Conservation (phyloP, 1,140 invertebrate genomes). For the Drosophila murphyi region DNA sequence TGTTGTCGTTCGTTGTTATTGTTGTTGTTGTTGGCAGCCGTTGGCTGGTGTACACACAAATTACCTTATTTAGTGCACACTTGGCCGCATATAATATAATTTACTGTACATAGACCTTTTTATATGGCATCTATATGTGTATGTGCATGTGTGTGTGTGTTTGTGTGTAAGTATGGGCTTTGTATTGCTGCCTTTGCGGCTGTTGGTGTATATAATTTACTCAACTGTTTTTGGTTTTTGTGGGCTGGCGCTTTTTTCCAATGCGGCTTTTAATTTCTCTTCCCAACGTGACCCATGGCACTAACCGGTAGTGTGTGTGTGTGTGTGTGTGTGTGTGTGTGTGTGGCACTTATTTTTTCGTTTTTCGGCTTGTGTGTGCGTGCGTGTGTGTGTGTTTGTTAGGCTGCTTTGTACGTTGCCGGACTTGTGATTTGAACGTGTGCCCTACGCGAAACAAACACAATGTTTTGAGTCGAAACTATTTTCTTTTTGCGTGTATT, state of each 20-base stretch:
- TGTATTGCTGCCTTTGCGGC: constrained; percentile 9
- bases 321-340: constrained; percentile 15
- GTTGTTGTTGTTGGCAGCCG: constrained; percentile 50
- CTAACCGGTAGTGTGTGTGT: constrained; percentile 30
- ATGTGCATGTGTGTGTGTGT: constrained; percentile 5
- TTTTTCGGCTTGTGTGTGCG: background rate
- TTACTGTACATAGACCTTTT: constrained; percentile 81
- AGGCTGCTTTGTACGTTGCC: constrained; percentile 38
- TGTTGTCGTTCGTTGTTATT: constrained; percentile 22
- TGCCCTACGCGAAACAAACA: constrained; percentile 22
- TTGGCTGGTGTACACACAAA: constrained; percentile 71
- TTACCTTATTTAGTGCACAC: constrained; percentile 82
- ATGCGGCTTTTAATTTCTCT: constrained; percentile 64
- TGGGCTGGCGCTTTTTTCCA: constrained; percentile 65
- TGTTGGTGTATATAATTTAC: constrained; percentile 76
- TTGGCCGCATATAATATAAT: constrained; percentile 80
- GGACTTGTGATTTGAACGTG: constrained; percentile 23
- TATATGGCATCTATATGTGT: constrained; percentile 24
- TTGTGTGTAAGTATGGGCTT: constrained; percentile 9
- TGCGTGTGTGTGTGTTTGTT: constrained; percentile 11
- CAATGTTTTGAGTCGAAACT: background rate
- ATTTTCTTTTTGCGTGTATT: too few relatives aligned
- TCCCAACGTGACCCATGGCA: constrained; percentile 28
- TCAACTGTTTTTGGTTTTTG: constrained; percentile 73
- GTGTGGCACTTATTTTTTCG: constrained; percentile 18